phyloP scores from a whole-genome alignment of 1,140 invertebrate species.

The Drosophila kohkoa region DNA sequence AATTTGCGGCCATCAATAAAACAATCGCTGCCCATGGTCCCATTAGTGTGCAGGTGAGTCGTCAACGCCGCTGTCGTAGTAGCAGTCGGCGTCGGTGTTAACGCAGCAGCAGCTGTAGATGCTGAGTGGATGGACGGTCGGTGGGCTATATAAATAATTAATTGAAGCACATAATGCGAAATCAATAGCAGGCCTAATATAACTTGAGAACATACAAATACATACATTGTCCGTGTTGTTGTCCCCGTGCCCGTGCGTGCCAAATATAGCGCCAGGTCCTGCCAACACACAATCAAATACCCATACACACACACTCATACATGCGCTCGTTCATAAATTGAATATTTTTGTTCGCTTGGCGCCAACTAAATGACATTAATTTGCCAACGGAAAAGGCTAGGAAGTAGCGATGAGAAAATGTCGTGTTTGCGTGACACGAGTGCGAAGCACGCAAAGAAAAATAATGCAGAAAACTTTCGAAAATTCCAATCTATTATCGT shows the following conservation, averaged over 20 bases:
- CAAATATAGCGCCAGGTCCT: slow-evolving; percentile 77
- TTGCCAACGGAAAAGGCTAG: slow-evolving; percentile 41
- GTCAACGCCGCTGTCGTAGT: not conserved
- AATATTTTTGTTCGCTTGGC: slow-evolving; percentile 66
- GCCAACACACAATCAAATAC: slow-evolving; percentile 17
- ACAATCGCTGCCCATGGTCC: slow-evolving; percentile 86
- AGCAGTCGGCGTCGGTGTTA: slow-evolving; percentile 10
- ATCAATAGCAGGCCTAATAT: slow-evolving; percentile 74
- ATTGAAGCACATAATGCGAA: slow-evolving; percentile 72
- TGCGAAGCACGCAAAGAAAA: too few species aligned
- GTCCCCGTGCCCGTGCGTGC: slow-evolving; percentile 53
- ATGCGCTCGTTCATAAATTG: slow-evolving; percentile 57
- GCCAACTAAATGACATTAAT: slow-evolving; percentile 70
- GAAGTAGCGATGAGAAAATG: slow-evolving; percentile 22
- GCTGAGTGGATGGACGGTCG: slow-evolving; percentile 18
- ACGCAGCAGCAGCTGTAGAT: slow-evolving; percentile 13
- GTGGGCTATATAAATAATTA: slow-evolving; percentile 65
- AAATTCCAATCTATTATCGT: too few species aligned
- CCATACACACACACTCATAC: slow-evolving; percentile 29
- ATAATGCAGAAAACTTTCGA: too few species aligned
- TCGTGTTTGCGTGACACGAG: not conserved
- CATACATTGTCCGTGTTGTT: slow-evolving; percentile 11
- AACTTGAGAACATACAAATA: slow-evolving; percentile 21
- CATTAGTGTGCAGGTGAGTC: slow-evolving; percentile 81
- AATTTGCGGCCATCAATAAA: slow-evolving; percentile 88